These are phyloP conservation scores for Plutella xylostella DNA, from an alignment of 2,888 invertebrate species.

Conservation along the genomic window DNA sequence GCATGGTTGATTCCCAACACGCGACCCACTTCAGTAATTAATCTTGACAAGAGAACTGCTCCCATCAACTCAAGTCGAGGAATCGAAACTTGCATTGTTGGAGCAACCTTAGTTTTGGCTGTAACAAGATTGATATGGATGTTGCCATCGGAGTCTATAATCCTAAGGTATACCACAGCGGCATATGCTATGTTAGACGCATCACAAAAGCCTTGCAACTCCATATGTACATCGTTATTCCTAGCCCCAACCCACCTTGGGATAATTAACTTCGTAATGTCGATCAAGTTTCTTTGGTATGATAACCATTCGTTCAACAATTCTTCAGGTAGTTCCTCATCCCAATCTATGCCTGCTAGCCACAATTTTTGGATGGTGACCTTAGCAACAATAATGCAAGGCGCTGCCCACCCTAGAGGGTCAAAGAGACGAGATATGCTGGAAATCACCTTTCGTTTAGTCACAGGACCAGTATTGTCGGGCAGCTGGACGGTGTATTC, in stretches of 20 bases:
- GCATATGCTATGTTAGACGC: constrained; percentile 16
- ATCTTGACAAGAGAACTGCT: constrained; percentile 9
- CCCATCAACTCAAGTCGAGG: constrained; percentile 15
- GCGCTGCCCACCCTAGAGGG: not conserved
- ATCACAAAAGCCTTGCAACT: constrained; percentile 17
- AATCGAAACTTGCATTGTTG: constrained; percentile 11
- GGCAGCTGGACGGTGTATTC: too few relatives aligned
- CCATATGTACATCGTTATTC: not conserved
- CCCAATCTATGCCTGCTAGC: constrained; percentile 5
- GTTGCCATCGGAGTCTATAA: not conserved
- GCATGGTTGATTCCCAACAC: constrained; percentile 10
- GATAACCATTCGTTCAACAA: constrained; percentile 3
- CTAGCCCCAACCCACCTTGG: not conserved
- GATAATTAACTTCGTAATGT: not conserved
- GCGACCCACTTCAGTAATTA: too few relatives aligned
- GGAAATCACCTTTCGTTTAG: too few relatives aligned
- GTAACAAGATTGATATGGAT: constrained; percentile 11
- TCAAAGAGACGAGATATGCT: not conserved
- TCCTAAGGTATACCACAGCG: constrained; percentile 15
- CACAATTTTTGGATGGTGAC: constrained; percentile 1
- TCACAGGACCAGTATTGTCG: too few relatives aligned
- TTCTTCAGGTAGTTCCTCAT: not conserved
- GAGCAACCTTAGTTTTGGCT: constrained; percentile 15
- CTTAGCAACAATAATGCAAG: not conserved
- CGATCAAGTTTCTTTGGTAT: not conserved